A percentile compares a stretch with the other conserved stretches of the same genome.
These are phyloP conservation scores for Enteromius trimaculatus DNA, from an alignment of 2,797 vertebrate genomes.

Conservation along the genomic window DNA sequence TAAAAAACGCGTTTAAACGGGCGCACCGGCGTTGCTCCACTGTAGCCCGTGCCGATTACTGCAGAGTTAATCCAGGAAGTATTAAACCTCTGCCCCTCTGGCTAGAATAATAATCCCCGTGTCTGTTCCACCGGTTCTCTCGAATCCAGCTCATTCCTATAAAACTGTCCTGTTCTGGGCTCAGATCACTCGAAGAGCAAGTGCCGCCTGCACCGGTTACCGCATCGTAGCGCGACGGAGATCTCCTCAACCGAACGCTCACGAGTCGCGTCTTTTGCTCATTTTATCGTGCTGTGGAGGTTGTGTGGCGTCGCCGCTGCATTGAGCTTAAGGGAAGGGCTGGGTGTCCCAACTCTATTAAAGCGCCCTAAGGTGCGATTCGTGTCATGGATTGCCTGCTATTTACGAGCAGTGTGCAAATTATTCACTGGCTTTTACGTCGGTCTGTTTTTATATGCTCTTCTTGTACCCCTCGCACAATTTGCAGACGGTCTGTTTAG, in stretches of 20 bases:
- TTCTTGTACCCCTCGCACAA: neutral
- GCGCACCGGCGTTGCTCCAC: neutral
- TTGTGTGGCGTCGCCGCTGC: neutral
- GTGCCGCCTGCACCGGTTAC: neutral
- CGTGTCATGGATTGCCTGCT: neutral
- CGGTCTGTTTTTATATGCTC: neutral
- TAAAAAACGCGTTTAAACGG: neutral
- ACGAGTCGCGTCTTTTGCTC: neutral
- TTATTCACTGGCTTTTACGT: neutral
- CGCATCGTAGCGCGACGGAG: neutral
- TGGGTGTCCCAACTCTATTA: neutral
- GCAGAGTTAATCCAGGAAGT: conserved; percentile 52
- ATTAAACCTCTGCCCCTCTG: conserved; percentile 38
- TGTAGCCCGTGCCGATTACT: conserved; percentile 30
- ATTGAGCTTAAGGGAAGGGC: neutral
- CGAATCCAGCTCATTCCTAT: neutral
- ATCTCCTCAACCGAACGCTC: neutral
- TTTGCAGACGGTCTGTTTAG: neutral
- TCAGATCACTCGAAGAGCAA: neutral
- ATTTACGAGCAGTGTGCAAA: neutral
- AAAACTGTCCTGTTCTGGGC: neutral
- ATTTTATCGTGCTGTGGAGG: neutral
- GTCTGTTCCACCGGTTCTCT: conserved; percentile 39
- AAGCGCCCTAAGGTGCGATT: neutral
- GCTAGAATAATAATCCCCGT: conserved; percentile 58